Evolutionary conservation across 2,888 invertebrate species (phyloP), one percentile per base, ranked within the genome.

Genomic region (Orchesellides sinensis): DNA sequence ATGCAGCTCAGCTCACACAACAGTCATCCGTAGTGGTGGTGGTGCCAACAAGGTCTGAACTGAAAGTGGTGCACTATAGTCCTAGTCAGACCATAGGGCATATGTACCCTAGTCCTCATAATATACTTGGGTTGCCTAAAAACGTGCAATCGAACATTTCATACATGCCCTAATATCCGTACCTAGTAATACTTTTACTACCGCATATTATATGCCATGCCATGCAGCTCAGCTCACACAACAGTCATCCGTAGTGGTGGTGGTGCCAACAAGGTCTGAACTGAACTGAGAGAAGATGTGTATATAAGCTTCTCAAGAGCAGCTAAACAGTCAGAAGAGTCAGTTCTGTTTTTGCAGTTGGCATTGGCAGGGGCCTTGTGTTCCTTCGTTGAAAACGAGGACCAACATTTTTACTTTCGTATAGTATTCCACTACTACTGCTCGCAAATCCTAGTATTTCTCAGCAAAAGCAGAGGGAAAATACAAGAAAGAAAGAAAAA

Each of bases 361-460:
- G 72, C 79, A 79, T 79, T 79, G 79, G 79, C 79, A 79, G 79
- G 79, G 79, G 79, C 79, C 79, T 70, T 79, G 79, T 72, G 72
- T 70, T 66, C 63, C 69, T 66, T 68, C 77, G 77, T 77, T 68
- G 78, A 47, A n/a, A 63, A 74, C 27, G 56, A 52, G 54, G 61
- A 61, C 66, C 14, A 47, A 68, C 35, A 35, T 35, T n/a, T 19
- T 35, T 35, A 35, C 54, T n/a, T 27, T 25, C 56, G 6, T 25
- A 54, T 54, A 54, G 14, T 32, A 35, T 21, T 21, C 63, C 40
- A n/a, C n/a, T n/a, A n/a, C n/a, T n/a, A n/a, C n/a, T 63, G 21
- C 35, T 35, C 19, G 10, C 2, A 8, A 14, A 59, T 8, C 3
- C 3, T 40, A 59, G 2, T 63, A 19, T 35, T 19, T 63, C 23